Evolutionary conservation across 2,888 invertebrate species (phyloP).

Genomic region (Caenorhabditis japonica): DNA sequence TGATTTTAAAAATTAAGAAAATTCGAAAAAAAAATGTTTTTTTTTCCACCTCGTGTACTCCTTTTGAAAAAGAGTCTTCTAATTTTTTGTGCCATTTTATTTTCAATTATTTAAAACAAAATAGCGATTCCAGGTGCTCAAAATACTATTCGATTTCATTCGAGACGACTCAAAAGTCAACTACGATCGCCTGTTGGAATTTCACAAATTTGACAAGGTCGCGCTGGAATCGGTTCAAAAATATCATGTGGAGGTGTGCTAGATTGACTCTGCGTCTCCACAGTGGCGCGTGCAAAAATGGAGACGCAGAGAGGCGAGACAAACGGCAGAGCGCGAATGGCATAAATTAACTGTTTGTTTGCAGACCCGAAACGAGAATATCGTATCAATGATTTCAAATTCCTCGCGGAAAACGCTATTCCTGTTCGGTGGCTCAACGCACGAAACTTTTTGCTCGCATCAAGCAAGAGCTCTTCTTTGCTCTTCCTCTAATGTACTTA

Average conservation of each 20-base stretch:
- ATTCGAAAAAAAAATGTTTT: neutral
- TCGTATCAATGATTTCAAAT: conserved; percentile 37
- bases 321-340: no score
- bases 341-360: no score
- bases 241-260: conserved; percentile 44
- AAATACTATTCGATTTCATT: conserved; percentile 27
- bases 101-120: neutral
- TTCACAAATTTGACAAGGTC: conserved; percentile 43
- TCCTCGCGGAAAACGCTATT: conserved; percentile 38
- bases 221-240: conserved; percentile 40
- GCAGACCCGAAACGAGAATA: conserved; percentile 46
- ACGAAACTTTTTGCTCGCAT: conserved; percentile 51
- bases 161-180: conserved; percentile 42
- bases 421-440: conserved; percentile 41
- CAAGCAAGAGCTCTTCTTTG: conserved; percentile 43
- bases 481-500: conserved; percentile 32
- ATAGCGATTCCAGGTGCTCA: conserved; percentile 20
- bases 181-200: conserved; percentile 48
- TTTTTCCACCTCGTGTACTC: neutral
- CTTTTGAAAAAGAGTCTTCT: neutral
- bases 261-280: no score
- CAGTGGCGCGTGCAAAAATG: no score
- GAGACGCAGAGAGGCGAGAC: no score
- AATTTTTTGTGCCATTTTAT: neutral
- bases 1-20: neutral